These are phyloP conservation scores for Syrphus vitripennis DNA, from an alignment of 2,888 invertebrate genomes.

Conservation along the genomic window DNA sequence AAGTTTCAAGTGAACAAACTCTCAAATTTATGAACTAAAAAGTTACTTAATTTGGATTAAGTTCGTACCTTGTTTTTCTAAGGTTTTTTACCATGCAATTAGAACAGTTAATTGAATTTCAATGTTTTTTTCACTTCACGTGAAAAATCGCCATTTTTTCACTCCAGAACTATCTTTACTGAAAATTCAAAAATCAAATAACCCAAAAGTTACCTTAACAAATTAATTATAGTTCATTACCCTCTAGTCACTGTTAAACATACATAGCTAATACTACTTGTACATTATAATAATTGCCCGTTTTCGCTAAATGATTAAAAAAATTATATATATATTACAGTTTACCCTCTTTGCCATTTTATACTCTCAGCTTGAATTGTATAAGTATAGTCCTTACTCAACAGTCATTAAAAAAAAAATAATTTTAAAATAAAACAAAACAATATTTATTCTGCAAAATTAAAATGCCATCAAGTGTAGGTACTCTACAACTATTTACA, in stretches of 20 bases:
- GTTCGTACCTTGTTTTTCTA: too few species aligned
- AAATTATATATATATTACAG: not conserved
- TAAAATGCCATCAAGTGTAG: slow-evolving; percentile 20
- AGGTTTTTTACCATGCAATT: too few species aligned
- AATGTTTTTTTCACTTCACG: too few species aligned
- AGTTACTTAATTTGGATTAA: too few species aligned
- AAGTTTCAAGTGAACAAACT: too few species aligned
- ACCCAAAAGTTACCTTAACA: too few species aligned
- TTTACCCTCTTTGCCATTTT: not conserved
- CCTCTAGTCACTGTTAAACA: not conserved
- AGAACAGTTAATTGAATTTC: too few species aligned
- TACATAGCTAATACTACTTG: too few species aligned
- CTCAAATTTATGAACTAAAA: too few species aligned
- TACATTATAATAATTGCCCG: not conserved
- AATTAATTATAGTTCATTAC: not conserved
- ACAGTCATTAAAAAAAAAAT: slow-evolving; percentile 18
- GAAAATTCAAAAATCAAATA: too few species aligned
- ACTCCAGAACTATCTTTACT: too few species aligned
- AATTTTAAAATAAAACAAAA: slow-evolving; percentile 20
- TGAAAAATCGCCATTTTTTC: too few species aligned
- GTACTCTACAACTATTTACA: slow-evolving; percentile 1
- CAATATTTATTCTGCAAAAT: slow-evolving; percentile 34
- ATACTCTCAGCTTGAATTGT: not conserved
- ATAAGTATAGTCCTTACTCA: not conserved
- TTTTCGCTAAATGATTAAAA: not conserved